Conservation (phyloP, 2,113 vertebrate species). For the Cromileptes altivelis region DNA sequence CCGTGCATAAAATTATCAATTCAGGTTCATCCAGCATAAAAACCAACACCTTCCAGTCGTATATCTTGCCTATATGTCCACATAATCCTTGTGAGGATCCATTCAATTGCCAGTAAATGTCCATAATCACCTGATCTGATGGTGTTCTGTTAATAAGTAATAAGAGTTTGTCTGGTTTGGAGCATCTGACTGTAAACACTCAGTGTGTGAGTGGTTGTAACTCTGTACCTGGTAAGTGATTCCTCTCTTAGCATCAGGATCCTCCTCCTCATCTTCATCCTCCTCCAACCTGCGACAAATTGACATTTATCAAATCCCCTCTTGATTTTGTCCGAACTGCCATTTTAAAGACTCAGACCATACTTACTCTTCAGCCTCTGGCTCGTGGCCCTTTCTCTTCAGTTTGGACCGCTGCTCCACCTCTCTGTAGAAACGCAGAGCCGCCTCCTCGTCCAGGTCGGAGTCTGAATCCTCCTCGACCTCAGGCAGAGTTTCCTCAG, state of each 20-base stretch:
- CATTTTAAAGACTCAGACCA: not conserved
- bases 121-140: not conserved
- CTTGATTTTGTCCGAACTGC: not conserved
- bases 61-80: not conserved
- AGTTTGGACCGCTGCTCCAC: conserved; percentile 78
- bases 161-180: not conserved
- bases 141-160: not conserved
- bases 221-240: conserved; percentile 87
- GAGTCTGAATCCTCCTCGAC: conserved; percentile 66
- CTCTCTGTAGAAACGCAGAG: conserved; percentile 85
- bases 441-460: conserved; percentile 87
- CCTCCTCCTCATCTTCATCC: conserved; percentile 48
- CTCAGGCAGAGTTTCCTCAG: conserved; percentile 46
- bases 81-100: not conserved
- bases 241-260: conserved; percentile 83
- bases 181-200: not conserved
- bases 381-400: conserved; percentile 76
- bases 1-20: too few relatives aligned
- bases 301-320: not conserved
- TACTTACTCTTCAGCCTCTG: conserved; percentile 75
- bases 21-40: not conserved
- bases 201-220: not conserved
- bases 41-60: too few relatives aligned
- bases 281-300: conserved; percentile 66
- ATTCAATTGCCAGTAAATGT: not conserved